A percentile compares a stretch with the other conserved stretches of the same genome.
These are phyloP conservation scores for Liopterus haemorrhoidalis DNA, from an alignment of 2,888 invertebrate species.

Conservation along the genomic window DNA sequence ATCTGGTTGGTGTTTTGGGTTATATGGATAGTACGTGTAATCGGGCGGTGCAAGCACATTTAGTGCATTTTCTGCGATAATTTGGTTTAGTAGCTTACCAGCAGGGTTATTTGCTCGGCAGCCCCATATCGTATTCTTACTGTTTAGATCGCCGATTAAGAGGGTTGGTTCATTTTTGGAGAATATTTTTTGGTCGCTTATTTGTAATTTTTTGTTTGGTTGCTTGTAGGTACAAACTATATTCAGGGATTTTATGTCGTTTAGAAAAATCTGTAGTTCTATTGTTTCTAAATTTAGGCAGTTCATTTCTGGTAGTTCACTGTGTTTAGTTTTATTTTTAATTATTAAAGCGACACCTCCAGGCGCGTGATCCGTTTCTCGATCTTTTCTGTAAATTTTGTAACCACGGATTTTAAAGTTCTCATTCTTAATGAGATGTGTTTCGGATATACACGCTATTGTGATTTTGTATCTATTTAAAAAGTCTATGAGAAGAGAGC, in stretches of 20 bases:
- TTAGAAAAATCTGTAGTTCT: neutral
- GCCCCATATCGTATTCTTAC: conserved; percentile 19
- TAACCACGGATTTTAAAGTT: conserved; percentile 14
- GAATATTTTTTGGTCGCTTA: conserved; percentile 12
- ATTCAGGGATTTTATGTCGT: conserved; percentile 6
- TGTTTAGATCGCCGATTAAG: conserved; percentile 21
- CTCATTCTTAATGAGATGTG: conserved; percentile 7
- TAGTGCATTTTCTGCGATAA: conserved; percentile 12
- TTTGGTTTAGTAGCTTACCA: conserved; percentile 13
- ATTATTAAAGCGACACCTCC: conserved; percentile 17
- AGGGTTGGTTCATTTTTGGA: conserved; percentile 13
- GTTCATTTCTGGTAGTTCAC: conserved; percentile 1
- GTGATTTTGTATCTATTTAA: conserved; percentile 14
- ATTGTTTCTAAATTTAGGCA: conserved; percentile 7
- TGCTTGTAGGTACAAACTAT: conserved; percentile 16
- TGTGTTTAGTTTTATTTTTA: conserved; percentile 10
- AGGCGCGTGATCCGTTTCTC: conserved; percentile 7
- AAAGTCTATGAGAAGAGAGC: conserved; percentile 10
- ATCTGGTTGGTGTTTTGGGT: conserved; percentile 17
- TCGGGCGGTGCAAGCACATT: conserved; percentile 18
- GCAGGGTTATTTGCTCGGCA: conserved; percentile 19
- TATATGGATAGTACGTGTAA: conserved; percentile 19
- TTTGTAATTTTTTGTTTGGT: conserved; percentile 17
- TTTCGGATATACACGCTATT: conserved; percentile 15
- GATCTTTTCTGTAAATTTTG: conserved; percentile 14